Conservation (phyloP, 2,888 invertebrate genomes). For the Esperia sulphurella region DNA sequence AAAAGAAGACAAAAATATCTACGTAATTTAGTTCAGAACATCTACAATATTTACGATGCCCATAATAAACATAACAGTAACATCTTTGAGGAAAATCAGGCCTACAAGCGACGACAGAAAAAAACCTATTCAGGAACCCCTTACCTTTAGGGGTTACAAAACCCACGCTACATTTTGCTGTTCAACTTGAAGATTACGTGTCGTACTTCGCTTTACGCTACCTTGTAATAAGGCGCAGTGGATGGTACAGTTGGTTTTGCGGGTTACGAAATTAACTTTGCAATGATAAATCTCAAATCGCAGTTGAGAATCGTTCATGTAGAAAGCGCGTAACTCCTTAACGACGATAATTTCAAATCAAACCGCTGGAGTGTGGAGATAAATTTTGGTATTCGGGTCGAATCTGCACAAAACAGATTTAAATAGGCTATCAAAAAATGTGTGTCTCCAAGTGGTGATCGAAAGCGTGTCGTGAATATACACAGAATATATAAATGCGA, state of each 20-base stretch:
- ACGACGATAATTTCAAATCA: slow-evolving; percentile 62
- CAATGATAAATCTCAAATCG: slow-evolving; percentile 54
- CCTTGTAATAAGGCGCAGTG: background rate
- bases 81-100: slow-evolving; percentile 46
- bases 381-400: slow-evolving; percentile 42
- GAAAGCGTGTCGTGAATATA: background rate
- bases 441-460: background rate
- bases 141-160: slow-evolving; percentile 43
- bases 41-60: slow-evolving; percentile 35
- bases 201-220: background rate
- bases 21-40: slow-evolving; percentile 8
- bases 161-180: slow-evolving; percentile 19
- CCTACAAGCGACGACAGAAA: slow-evolving; percentile 31
- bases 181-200: background rate
- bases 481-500: too few species aligned
- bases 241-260: background rate
- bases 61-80: slow-evolving; percentile 41
- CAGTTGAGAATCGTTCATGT: slow-evolving; percentile 51
- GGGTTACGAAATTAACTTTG: slow-evolving; percentile 24
- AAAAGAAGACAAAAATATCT: slow-evolving; percentile 3
- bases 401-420: slow-evolving; percentile 52
- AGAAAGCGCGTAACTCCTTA: slow-evolving; percentile 61
- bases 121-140: slow-evolving; percentile 44
- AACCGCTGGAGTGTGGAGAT: slow-evolving; percentile 54
- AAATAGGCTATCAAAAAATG: slow-evolving; percentile 45